phyloP scores from a whole-genome alignment of 2,113 vertebrate genomes.

The Ibidorhyncha struthersii region DNA sequence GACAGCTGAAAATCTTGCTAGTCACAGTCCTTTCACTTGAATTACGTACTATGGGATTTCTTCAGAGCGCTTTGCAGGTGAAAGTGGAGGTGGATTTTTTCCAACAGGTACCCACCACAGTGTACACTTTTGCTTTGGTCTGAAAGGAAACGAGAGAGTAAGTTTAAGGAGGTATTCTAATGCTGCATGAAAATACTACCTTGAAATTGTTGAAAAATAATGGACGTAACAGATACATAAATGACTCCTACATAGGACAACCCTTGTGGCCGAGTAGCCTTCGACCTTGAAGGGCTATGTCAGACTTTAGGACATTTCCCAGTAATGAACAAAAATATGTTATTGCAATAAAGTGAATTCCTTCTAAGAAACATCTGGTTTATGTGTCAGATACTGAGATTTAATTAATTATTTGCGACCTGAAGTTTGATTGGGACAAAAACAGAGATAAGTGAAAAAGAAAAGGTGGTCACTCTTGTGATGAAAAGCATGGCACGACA shows the following conservation, averaged over 20 bases:
- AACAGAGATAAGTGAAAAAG: neutral
- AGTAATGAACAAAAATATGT: neutral
- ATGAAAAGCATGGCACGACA: neutral
- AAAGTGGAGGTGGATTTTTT: neutral
- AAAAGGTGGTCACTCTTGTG: neutral
- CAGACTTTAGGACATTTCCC: neutral
- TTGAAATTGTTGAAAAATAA: neutral
- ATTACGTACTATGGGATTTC: neutral
- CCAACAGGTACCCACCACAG: rapidly evolving
- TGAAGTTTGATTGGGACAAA: neutral
- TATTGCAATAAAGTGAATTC: neutral
- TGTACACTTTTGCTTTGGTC: rapidly evolving
- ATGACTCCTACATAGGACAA: neutral
- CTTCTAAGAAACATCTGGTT: neutral
- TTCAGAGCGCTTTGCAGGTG: neutral
- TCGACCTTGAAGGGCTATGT: neutral
- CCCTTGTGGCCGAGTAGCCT: neutral
- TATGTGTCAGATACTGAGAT: neutral
- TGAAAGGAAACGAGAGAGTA: neutral
- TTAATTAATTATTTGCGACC: neutral
- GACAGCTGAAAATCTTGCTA: neutral
- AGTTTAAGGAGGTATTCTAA: neutral
- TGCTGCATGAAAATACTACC: neutral
- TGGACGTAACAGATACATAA: neutral
- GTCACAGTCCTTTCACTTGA: neutral